phyloP scores from a whole-genome alignment of 2,888 invertebrate species.

The Anoplius nigerrimus region DNA sequence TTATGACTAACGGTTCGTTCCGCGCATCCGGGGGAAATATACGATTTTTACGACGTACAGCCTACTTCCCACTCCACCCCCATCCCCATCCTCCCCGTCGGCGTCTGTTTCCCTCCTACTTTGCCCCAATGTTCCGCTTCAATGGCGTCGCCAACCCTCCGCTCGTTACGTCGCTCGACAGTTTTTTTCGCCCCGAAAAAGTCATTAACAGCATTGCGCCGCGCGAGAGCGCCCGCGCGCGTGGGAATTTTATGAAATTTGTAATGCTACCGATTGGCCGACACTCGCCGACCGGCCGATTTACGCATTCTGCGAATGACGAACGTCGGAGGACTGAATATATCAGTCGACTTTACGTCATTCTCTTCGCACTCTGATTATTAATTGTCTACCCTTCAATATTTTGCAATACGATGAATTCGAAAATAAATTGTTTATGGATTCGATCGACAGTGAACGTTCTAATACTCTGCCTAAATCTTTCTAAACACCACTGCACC shows the following conservation, averaged over 20 bases:
- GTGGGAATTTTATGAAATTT: no score
- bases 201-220: no score
- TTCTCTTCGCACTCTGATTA: no score
- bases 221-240: no score
- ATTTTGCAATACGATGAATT: neutral
- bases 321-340: no score
- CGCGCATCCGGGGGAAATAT: slow-evolving; percentile 23
- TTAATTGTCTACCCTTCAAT: no score
- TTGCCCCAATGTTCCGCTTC: neutral
- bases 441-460: no score
- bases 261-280: no score
- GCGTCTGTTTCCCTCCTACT: neutral
- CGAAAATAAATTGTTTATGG: slow-evolving; percentile 7
- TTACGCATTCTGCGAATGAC: no score
- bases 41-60: slow-evolving; percentile 36
- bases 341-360: no score
- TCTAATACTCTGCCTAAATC: neutral
- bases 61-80: neutral
- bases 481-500: no score
- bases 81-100: neutral
- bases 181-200: neutral
- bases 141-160: neutral
- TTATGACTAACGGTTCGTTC: slow-evolving; percentile 46
- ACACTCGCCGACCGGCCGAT: no score
- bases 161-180: neutral